These are phyloP conservation scores for Mactromeris polynyma DNA, from an alignment of 2,888 invertebrate genomes.

Conservation along the genomic window DNA sequence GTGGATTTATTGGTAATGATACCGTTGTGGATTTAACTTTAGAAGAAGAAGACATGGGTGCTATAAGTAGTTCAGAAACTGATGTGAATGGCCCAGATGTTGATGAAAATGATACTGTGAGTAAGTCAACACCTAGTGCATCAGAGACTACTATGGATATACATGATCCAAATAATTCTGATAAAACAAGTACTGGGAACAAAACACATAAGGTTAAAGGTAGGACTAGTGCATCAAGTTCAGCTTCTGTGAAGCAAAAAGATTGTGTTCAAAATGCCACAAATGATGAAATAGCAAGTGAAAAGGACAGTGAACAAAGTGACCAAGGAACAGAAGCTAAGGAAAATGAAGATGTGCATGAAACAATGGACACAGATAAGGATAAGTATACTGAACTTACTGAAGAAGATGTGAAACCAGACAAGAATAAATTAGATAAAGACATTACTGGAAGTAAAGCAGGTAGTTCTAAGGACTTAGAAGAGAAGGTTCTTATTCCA, in stretches of 20 bases:
- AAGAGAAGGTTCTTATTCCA: constrained; percentile 34
- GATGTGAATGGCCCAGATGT: background rate
- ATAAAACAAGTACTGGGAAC: background rate
- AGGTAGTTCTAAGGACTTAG: background rate
- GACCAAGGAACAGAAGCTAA: background rate
- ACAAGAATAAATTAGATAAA: constrained; percentile 44
- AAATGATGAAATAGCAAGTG: background rate
- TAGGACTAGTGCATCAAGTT: constrained; percentile 18
- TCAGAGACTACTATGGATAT: background rate
- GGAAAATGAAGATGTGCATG: background rate
- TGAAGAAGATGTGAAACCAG: constrained; percentile 41
- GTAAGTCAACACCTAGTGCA: background rate
- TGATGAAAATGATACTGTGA: background rate
- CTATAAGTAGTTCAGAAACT: background rate
- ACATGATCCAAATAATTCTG: background rate
- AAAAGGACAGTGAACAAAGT: background rate
- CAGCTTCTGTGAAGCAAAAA: background rate
- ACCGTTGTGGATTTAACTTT: constrained; percentile 70
- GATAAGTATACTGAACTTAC: constrained; percentile 2
- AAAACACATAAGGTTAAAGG: background rate
- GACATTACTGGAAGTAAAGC: background rate
- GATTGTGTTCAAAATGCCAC: background rate
- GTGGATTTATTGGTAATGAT: constrained; percentile 65
- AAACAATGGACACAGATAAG: background rate
- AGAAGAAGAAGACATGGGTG: constrained; percentile 51